Conservation (phyloP, 2,113 vertebrate genomes). For the Triplophysa dalaica region DNA sequence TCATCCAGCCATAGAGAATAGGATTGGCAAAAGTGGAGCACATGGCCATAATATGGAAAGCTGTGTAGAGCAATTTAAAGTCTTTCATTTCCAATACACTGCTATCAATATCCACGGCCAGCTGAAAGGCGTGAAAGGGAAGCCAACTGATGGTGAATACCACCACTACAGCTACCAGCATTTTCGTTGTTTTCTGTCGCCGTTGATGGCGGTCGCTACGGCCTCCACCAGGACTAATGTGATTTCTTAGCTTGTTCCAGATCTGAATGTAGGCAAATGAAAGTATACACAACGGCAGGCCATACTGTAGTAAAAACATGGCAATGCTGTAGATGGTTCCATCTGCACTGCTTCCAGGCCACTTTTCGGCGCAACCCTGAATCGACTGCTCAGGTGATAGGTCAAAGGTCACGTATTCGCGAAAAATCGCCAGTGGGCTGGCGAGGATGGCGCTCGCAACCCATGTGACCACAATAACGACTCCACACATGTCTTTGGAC, state of each 20-base stretch:
- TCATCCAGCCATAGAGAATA: conserved; percentile 97
- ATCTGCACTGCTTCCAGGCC: conserved; percentile 84
- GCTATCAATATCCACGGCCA: conserved; percentile 90
- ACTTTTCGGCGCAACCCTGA: conserved; percentile 88
- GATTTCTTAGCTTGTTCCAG: conserved; percentile 90
- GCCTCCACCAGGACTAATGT: conserved; percentile 77
- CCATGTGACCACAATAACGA: conserved; percentile 90
- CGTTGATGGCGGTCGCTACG: conserved; percentile 84
- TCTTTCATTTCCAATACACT: conserved; percentile 86
- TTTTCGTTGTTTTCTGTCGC: conserved; percentile 89
- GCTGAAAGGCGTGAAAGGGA: conserved; percentile 92
- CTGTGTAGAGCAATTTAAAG: conserved; percentile 90
- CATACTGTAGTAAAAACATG: conserved; percentile 88
- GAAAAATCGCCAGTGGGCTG: conserved; percentile 92
- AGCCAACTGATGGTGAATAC: conserved; percentile 95
- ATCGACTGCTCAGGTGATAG: conserved; percentile 85
- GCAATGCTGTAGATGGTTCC: conserved; percentile 89
- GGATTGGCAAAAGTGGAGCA: conserved; percentile 96
- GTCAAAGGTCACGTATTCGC: conserved; percentile 85
- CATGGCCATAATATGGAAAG: conserved; percentile 93
- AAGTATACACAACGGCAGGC: conserved; percentile 88
- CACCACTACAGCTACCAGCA: conserved; percentile 92
- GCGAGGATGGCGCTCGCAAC: conserved; percentile 86
- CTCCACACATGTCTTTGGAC: conserved; percentile 85
- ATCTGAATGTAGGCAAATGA: conserved; percentile 88